A percentile compares a stretch with the other conserved stretches of the same genome.
Evolutionary conservation across 2,888 invertebrate genomes (phyloP).

Genomic region (Nemapogon koenigi): DNA sequence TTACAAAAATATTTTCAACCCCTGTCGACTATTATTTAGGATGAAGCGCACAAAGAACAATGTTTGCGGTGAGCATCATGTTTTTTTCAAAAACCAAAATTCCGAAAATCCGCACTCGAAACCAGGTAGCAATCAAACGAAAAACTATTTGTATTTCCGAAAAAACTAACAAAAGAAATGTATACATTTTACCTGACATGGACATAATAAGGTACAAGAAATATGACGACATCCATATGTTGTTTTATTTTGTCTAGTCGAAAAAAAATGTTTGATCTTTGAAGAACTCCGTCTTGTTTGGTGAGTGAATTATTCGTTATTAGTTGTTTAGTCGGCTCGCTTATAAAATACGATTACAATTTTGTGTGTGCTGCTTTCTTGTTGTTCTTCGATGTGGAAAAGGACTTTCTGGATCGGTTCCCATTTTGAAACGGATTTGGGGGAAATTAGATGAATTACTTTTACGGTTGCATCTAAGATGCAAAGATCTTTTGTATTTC

Average conservation of each 20-base stretch:
- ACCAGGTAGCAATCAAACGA: conserved; percentile 55
- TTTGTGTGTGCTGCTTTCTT: conserved; percentile 39
- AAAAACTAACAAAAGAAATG: conserved; percentile 47
- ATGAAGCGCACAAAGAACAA: conserved; percentile 49
- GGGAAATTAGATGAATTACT: conserved; percentile 41
- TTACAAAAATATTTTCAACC: conserved; percentile 24
- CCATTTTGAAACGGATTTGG: conserved; percentile 43
- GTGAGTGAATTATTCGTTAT: conserved; percentile 44
- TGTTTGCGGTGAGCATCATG: conserved; percentile 56
- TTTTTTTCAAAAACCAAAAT: conserved; percentile 49
- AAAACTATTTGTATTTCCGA: conserved; percentile 59
- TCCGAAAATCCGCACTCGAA: conserved; percentile 54
- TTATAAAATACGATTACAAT: conserved; percentile 42
- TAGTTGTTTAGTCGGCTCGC: conserved; percentile 35
- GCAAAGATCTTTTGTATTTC: too few species aligned
- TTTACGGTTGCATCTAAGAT: too few species aligned
- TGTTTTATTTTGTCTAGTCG: conserved; percentile 33
- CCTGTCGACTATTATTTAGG: conserved; percentile 25
- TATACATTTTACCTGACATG: conserved; percentile 50
- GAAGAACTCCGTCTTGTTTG: conserved; percentile 24
- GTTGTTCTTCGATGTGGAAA: conserved; percentile 34
- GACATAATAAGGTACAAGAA: conserved; percentile 57
- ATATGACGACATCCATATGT: conserved; percentile 54
- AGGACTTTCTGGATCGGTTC: conserved; percentile 45
- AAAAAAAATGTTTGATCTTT: conserved; percentile 20